Base-by-base conservation (phyloP, 2,888 invertebrate species). In the Zonitis immaculata region DNA sequence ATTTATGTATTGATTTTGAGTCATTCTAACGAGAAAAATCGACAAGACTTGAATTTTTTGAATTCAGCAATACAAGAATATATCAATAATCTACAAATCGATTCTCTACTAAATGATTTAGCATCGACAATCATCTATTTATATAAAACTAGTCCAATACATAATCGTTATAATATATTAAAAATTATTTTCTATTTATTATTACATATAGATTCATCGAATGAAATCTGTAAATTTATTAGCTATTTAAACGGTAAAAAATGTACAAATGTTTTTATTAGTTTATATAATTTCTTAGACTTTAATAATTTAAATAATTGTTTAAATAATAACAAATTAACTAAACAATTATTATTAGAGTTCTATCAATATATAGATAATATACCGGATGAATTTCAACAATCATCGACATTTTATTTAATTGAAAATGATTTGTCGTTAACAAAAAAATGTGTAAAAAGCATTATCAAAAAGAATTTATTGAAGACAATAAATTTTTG, bases 121-220 rank as follows among this genome's bases (percentile, higher is more conserved):
- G 26, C 62, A 2, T 49, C 51, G 9, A 58, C 53, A n/a, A 44
- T 62, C 12, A 49, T 46, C 12, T 59, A 59, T 50, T 59, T 65
- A 9, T 61, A 62, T 45, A 45, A 51, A 52, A 54, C 47, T 51
- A 47, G 49, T 22, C 49, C 49, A 7, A n/a, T 28, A n/a, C 47
- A 52, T 35, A 45, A 58, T 20, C 54, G 58, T 47, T 44, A 32
- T 27, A 28, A 26, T 30, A 30, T 66, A 32, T 59, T 63, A 8
- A 65, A 66, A 59, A 49, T 67, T 9, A 58, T 58, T 12, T 58
- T 65, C 42, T 59, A 63, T 54, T 58, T 65, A n/a, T 56, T 67
- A 9, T 39, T 65, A 11, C 49, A 55, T n/a, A 44, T 52, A 35
- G 52, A 58, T 7, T 61, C 63, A n/a, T 52, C 57, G 26, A 43